Percentiles rank a stretch among this genome's conserved stretches.
Conservation (phyloP, 1,140 invertebrate genomes). For the Pseudachorutes palmiensis region DNA sequence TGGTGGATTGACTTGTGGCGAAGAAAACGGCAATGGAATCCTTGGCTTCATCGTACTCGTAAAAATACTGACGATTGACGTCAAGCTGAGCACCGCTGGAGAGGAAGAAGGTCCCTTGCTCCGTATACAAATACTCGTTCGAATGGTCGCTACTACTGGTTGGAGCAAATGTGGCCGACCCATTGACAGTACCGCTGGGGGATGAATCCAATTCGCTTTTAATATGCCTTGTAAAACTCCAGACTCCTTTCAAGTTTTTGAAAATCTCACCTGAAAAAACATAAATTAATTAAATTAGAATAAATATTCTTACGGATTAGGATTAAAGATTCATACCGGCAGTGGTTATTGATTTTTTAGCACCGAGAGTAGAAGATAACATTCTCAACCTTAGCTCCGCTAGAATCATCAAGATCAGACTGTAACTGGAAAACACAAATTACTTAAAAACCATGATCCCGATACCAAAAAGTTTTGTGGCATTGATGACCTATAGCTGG, state of each 20-base stretch:
- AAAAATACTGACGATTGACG: not conserved
- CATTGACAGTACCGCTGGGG: not conserved
- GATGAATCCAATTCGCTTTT: not conserved
- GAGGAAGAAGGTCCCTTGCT: not conserved
- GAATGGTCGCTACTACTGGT: not conserved
- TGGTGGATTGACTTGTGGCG: not conserved
- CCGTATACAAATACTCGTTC: not conserved
- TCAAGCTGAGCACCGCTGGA: not conserved
- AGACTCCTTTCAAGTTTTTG: not conserved
- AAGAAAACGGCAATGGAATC: not conserved
- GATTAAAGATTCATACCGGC: too few relatives aligned
- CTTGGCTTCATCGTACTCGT: not conserved
- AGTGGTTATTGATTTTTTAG: too few relatives aligned
- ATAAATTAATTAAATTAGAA: not conserved
- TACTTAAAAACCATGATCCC: too few relatives aligned
- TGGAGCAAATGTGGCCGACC: not conserved
- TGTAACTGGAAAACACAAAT: too few relatives aligned
- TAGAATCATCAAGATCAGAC: too few relatives aligned
- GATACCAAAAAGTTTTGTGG: too few relatives aligned
- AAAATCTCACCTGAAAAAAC: not conserved
- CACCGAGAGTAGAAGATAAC: too few relatives aligned
- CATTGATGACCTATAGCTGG: too few relatives aligned
- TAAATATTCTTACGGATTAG: not conserved
- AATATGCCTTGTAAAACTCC: not conserved
- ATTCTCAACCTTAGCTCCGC: too few relatives aligned